Base-by-base conservation (phyloP, 23 tunicate species). In the Halocynthia aurantium region DNA sequence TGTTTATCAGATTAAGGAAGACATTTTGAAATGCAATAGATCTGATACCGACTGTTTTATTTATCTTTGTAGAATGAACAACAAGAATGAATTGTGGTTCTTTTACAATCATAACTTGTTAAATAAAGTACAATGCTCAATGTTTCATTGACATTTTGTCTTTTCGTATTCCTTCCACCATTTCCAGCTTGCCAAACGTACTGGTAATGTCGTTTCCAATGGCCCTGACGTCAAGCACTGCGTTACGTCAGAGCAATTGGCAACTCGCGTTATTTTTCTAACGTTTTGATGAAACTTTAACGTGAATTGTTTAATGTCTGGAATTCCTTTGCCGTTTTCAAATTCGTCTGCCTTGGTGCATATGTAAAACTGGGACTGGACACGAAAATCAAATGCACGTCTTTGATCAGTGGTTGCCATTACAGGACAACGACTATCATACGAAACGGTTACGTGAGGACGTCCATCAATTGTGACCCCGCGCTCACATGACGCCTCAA, bases 361-460 rank as follows among this genome's bases (percentile, higher is more conserved):
- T 52, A 80, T 62, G 62, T 72, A 76, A 76, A 89, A 89, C 75
- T 89, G 96, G 0, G 85, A 76, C 76, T 89, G 96, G 20, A 89
- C 69, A 11, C 96, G 85, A 75, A 89, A 89, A 53, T 89, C 89
- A 8, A 84, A 67, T 60, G 85, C 71, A 51, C 76, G 80, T 13
- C 96, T 75, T 13, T 69, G 53, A 22, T 44, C 8, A 4, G 83
- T 55, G 22, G 50, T 52, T 2, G 10, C 5, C 7, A 9, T 12
- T 13, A 62, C 75, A 7, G 75, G 75, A 67, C 67, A 52, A 40
- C 71, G 54, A 57, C 84, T 57, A 10, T 61, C 51, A 64, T 84
- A 89, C 7, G 61, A 17, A 15, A 89, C 74, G 7, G 74, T 61
- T 10, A 83, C 52, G 73, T 61, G 56, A 22, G 85, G 87, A 53